phyloP scores from a whole-genome alignment of 2,888 invertebrate genomes.

The Lymantria monacha region DNA sequence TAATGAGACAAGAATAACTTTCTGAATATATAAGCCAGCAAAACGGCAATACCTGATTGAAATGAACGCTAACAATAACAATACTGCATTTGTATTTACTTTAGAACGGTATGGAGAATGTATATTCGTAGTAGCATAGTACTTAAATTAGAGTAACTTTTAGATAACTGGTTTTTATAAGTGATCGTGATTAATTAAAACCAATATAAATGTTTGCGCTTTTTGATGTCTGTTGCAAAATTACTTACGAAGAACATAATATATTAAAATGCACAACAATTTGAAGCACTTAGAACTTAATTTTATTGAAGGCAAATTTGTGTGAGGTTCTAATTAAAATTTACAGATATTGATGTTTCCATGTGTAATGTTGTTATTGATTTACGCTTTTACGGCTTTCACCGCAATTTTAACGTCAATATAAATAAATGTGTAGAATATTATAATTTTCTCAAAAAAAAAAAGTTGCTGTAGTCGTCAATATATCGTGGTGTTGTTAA shows the following conservation, averaged over 20 bases:
- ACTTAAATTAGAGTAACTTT: too few species aligned
- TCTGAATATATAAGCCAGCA: too few species aligned
- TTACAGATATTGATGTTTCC: neutral
- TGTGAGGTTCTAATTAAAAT: constrained; percentile 2
- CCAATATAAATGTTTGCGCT: constrained; percentile 44
- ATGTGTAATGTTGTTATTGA: constrained; percentile 10
- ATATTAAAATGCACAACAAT: constrained; percentile 38
- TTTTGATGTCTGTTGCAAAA: constrained; percentile 47
- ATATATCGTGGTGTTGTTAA: neutral
- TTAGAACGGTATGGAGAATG: too few species aligned
- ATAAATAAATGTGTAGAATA: constrained; percentile 20
- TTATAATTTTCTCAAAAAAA: constrained; percentile 17
- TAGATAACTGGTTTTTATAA: too few species aligned
- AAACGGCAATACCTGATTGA: too few species aligned
- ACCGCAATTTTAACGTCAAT: constrained; percentile 4
- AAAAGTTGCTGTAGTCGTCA: constrained; percentile 4
- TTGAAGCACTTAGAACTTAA: constrained; percentile 38
- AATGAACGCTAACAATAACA: too few species aligned
- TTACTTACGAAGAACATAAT: constrained; percentile 18
- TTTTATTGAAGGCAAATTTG: constrained; percentile 17
- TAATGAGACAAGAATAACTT: too few species aligned
- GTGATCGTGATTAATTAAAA: too few species aligned
- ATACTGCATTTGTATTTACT: too few species aligned
- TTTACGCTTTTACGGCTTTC: constrained; percentile 14
- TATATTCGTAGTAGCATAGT: too few species aligned